phyloP scores from a whole-genome alignment of 2,113 vertebrate genomes.

The Megaceryle torquata region DNA sequence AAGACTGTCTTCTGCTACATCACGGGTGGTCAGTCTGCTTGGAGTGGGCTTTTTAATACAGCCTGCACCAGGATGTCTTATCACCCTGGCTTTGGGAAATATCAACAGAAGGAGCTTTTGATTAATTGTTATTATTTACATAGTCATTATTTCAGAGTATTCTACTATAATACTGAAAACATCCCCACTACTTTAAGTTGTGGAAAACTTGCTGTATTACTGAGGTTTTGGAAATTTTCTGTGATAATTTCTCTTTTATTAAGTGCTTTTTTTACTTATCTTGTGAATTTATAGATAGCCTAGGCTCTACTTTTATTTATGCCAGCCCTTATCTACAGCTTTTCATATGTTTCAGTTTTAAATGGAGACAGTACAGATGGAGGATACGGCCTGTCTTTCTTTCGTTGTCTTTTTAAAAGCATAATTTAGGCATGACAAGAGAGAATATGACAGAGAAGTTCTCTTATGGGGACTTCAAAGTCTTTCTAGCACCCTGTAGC shows the following conservation, averaged over 20 bases:
- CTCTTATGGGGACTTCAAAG: constrained; percentile 3
- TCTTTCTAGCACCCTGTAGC: not conserved
- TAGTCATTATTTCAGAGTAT: not conserved
- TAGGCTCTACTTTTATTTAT: not conserved
- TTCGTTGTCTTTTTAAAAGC: not conserved
- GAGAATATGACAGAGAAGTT: not conserved
- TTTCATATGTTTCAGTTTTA: constrained; percentile 7
- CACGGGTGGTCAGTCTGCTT: not conserved
- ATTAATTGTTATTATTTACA: not conserved
- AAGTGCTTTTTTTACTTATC: not conserved
- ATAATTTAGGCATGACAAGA: constrained; percentile 7
- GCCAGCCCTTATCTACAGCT: not conserved
- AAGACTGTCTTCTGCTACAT: not conserved
- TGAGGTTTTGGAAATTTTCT: not conserved
- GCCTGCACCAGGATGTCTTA: not conserved
- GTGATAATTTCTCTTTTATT: not conserved
- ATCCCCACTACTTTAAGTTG: not conserved
- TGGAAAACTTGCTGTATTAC: not conserved
- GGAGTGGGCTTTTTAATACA: not conserved
- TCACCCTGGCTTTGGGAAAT: not conserved
- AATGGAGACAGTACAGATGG: not conserved
- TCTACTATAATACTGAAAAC: not conserved
- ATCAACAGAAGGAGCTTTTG: not conserved
- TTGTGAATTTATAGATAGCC: not conserved
- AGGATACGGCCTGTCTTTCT: not conserved